Percentiles rank a stretch among this genome's conserved stretches.
phyloP scores from a whole-genome alignment of 1,140 invertebrate genomes.

The Hirudo medicinalis region DNA sequence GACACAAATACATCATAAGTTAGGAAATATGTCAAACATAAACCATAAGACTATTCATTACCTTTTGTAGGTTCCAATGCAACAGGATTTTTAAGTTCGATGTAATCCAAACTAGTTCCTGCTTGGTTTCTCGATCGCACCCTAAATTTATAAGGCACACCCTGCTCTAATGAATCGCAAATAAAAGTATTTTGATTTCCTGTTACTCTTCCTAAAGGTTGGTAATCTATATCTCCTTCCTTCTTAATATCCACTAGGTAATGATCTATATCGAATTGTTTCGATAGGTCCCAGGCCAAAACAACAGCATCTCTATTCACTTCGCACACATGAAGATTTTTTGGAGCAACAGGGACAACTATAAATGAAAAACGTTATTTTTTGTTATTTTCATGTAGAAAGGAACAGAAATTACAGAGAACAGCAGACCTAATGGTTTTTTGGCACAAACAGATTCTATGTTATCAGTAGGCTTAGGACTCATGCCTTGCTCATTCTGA shows the following conservation, averaged over 20 bases:
- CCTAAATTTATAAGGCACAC: conserved; percentile 1
- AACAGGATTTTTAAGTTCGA: neutral
- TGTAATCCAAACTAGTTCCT: neutral
- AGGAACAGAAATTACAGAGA: neutral
- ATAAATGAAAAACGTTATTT: conserved; percentile 6
- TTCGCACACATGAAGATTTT: conserved; percentile 2
- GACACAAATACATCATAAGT: too few species aligned
- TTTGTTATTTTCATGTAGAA: neutral
- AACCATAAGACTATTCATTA: too few species aligned
- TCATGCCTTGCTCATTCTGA: conserved; percentile 7
- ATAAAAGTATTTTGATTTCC: neutral
- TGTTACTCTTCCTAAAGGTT: neutral
- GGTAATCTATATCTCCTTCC: conserved; percentile 4
- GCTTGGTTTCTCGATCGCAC: neutral
- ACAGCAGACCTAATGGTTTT: conserved; percentile 1
- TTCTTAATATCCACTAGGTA: conserved; percentile 1
- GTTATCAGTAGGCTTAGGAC: neutral
- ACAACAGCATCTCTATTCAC: conserved; percentile 3
- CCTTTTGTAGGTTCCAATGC: too few species aligned
- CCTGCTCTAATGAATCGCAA: neutral
- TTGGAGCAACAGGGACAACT: conserved; percentile 16
- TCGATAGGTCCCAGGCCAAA: conserved; percentile 10
- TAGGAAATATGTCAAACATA: too few species aligned
- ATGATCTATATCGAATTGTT: neutral
- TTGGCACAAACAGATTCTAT: conserved; percentile 12